Conservation (phyloP, 2,888 invertebrate genomes). For the Hesperia comma region DNA sequence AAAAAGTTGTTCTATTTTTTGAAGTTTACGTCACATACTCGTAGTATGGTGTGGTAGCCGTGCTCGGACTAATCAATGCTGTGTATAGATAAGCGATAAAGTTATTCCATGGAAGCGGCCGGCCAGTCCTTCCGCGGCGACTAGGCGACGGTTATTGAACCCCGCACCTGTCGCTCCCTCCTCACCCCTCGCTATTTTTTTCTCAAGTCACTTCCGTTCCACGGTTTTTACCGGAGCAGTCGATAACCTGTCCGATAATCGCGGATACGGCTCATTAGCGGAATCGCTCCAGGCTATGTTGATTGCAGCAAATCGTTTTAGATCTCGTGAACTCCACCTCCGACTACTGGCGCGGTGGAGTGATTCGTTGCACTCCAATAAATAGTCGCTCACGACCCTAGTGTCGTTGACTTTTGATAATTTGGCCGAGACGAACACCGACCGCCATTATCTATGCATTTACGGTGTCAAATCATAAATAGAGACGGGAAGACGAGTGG, state of each 20-base stretch:
- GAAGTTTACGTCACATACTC: slow-evolving; percentile 23
- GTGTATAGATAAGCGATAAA: slow-evolving; percentile 57
- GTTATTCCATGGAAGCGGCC: slow-evolving; percentile 60
- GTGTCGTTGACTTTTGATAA: slow-evolving; percentile 61
- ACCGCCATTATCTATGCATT: slow-evolving; percentile 40
- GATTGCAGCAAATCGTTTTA: slow-evolving; percentile 60
- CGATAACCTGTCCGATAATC: slow-evolving; percentile 76
- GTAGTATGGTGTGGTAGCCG: slow-evolving; percentile 47
- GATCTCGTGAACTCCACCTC: slow-evolving; percentile 48
- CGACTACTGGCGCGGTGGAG: slow-evolving; percentile 46
- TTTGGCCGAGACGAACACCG: slow-evolving; percentile 49
- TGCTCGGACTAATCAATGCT: slow-evolving; percentile 52
- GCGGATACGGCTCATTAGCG: slow-evolving; percentile 78
- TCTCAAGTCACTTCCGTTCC: slow-evolving; percentile 73
- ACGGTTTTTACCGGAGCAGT: slow-evolving; percentile 73
- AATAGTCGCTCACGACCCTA: slow-evolving; percentile 50
- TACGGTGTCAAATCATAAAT: slow-evolving; percentile 36
- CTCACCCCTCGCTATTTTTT: slow-evolving; percentile 75
- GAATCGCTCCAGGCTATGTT: slow-evolving; percentile 61
- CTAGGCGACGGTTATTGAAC: slow-evolving; percentile 70
- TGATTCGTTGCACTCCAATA: slow-evolving; percentile 58
- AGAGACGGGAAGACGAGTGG: slow-evolving; percentile 13
- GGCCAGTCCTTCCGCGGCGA: slow-evolving; percentile 46
- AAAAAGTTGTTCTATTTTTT: slow-evolving; percentile 10
- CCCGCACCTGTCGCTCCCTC: slow-evolving; percentile 71